Base-by-base conservation (phyloP, 2,888 invertebrate species). In the Sesia bembeciformis region DNA sequence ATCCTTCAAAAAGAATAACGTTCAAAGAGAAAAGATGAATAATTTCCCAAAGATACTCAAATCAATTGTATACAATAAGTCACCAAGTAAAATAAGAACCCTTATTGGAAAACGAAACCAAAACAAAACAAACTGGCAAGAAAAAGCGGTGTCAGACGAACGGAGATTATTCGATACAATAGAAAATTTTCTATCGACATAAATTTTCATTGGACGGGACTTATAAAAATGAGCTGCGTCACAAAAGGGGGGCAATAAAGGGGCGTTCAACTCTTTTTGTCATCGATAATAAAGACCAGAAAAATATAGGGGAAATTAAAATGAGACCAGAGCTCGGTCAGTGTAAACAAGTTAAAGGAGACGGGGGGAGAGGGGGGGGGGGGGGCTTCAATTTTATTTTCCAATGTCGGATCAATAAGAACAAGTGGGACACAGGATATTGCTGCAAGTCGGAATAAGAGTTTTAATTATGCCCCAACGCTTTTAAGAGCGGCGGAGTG, bases 301-400 rank as follows among this genome's bases (percentile, higher is more conserved):
- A 71, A 72, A 74, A 70, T 66, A 67, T 65, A 67, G 65, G 67
- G 74, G 76, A 78, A 83, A 84, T 84, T 83, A 83, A 82, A 85
- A 84, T 78, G 77, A 75, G 73, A 65, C 59, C 54, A 56, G 54
- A 67, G 63, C 70, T 69, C 67, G 74, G 77, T 73, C 73, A 79
- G 68, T 72, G 74, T 79, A 81, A 84, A 82, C 78, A 82, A 74
- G 71, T 57, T 57, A 62, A 59, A 60, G 60, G 64, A 63, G 60
- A 60, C 55, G 53, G 56, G 39, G 60, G 23, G 23, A 2, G 23
- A 2, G 23, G 2, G 1, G 23, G 23, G 64, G 63, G 60, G 60
- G 55, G 53, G 56, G 39, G 60, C 57, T 51, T 52, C 57, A 63
- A 67, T 69, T 72, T 69, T 78, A 79, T 78, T 79, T 78, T 79